phyloP scores from a whole-genome alignment of 2,888 invertebrate genomes.

The Tetragonisca angustula region DNA sequence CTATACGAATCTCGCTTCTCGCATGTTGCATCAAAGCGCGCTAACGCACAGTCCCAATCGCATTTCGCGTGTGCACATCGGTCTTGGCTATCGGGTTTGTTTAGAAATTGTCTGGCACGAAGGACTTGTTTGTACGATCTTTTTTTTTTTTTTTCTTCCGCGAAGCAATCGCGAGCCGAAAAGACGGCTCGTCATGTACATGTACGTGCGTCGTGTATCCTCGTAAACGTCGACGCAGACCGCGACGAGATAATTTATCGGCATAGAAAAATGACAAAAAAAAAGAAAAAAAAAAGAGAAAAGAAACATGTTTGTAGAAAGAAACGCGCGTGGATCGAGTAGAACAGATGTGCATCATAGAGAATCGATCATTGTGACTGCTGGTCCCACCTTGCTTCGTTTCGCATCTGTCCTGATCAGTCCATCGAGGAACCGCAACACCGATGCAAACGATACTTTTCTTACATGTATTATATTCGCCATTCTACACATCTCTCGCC shows the following conservation, averaged over 20 bases:
- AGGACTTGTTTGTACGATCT: slow-evolving; percentile 17
- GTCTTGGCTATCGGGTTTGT: slow-evolving; percentile 31
- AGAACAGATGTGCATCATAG: slow-evolving; percentile 59
- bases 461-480: slow-evolving; percentile 47
- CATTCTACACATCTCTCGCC: slow-evolving; percentile 61
- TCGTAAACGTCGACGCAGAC: neutral
- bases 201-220: neutral
- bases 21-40: slow-evolving; percentile 50
- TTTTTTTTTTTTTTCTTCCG: slow-evolving; percentile 9
- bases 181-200: neutral
- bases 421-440: slow-evolving; percentile 66
- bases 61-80: slow-evolving; percentile 34
- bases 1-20: slow-evolving; percentile 26
- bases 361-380: slow-evolving; percentile 79
- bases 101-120: slow-evolving; percentile 27
- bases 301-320: neutral
- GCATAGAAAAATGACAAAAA: neutral
- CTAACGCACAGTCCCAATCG: slow-evolving; percentile 23
- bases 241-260: slow-evolving; percentile 5
- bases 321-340: slow-evolving; percentile 49
- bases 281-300: neutral
- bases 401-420: slow-evolving; percentile 70
- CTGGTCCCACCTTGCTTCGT: slow-evolving; percentile 83
- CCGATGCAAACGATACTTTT: slow-evolving; percentile 56
- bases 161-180: neutral